Conservation (phyloP, 2,888 invertebrate genomes). For the Petrolisthes cinctipes region DNA sequence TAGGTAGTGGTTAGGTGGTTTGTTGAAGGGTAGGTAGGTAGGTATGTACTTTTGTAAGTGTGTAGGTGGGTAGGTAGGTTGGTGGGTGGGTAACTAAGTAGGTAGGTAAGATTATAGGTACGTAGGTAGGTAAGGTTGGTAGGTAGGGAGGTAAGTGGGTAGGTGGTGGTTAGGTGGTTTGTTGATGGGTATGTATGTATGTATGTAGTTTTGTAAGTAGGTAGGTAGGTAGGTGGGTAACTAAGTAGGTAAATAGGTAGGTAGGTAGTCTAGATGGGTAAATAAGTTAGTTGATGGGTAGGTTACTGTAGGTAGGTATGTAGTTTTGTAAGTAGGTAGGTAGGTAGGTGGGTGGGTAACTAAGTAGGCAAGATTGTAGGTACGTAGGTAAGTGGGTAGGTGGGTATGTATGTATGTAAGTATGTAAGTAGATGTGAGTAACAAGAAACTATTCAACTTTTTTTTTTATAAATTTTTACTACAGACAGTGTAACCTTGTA, state of each 20-base stretch:
- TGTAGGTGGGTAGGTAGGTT: not conserved
- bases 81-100: not conserved
- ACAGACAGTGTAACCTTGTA: not conserved
- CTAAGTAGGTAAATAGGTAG: not conserved
- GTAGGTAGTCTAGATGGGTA: not conserved
- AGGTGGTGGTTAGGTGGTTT: not conserved
- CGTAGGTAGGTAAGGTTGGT: not conserved
- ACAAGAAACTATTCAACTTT: not conserved
- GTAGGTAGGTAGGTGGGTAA: not conserved
- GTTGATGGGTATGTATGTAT: not conserved
- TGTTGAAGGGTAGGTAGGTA: not conserved
- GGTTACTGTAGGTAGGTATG: not conserved
- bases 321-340: not conserved
- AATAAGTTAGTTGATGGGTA: not conserved
- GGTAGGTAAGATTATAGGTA: not conserved
- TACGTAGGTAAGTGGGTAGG: not conserved
- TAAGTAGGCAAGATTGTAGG: not conserved
- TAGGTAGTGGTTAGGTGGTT: not conserved
- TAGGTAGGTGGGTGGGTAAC: not conserved
- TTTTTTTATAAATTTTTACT: not conserved
- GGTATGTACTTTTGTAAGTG: too few relatives aligned
- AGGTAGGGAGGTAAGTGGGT: not conserved
- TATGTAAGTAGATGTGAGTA: too few relatives aligned
- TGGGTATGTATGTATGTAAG: not conserved
- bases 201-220: not conserved